phyloP scores from a whole-genome alignment of 2,113 vertebrate genomes.

The Athene noctua region DNA sequence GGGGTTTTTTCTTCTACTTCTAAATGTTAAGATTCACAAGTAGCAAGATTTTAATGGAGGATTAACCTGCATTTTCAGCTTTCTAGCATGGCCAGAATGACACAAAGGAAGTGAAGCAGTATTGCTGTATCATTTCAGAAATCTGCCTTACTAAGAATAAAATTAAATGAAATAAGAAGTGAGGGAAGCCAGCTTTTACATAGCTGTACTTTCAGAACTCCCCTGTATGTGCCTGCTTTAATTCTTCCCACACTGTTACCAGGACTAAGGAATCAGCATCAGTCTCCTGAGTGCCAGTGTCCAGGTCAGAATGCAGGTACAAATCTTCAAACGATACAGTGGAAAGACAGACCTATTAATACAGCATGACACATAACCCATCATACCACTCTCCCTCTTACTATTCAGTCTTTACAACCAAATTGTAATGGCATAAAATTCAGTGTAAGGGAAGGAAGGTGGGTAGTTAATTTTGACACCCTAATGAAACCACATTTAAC shows the following conservation, averaged over 20 bases:
- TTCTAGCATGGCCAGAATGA: not conserved
- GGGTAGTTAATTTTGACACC: not conserved
- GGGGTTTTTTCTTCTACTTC: rapidly evolving
- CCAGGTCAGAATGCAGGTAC: not conserved
- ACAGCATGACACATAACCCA: not conserved
- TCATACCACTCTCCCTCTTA: not conserved
- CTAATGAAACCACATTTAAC: not conserved
- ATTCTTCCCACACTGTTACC: no score
- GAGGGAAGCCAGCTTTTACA: not conserved
- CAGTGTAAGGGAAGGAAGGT: not conserved
- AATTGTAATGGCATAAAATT: not conserved
- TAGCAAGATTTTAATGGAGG: not conserved
- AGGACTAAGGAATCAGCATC: not conserved
- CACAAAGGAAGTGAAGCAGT: not conserved
- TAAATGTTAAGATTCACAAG: not conserved
- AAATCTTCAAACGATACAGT: not conserved
- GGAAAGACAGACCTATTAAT: not conserved
- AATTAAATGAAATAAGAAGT: not conserved
- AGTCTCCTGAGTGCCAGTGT: not conserved
- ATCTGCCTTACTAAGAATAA: not conserved
- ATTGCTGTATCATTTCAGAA: not conserved
- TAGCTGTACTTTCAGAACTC: not conserved
- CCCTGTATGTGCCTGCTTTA: rapidly evolving
- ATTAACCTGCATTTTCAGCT: not conserved
- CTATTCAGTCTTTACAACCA: not conserved